Percentiles rank a stretch among this genome's conserved stretches.
phyloP scores from a whole-genome alignment of 2,113 vertebrate species.

The Todiramphus chloris region DNA sequence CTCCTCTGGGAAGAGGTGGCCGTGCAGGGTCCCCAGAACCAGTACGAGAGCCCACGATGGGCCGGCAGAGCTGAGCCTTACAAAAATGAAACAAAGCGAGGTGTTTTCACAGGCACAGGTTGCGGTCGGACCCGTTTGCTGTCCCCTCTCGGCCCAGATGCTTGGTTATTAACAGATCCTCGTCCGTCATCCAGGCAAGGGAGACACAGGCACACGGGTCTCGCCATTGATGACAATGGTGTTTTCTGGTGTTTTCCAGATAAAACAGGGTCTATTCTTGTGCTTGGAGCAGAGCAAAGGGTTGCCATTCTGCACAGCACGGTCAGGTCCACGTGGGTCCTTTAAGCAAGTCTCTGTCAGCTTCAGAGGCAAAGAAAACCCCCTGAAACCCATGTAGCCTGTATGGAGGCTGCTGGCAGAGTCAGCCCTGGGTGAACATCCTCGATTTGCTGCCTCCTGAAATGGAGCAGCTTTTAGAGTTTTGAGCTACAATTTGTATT shows the following conservation, averaged over 20 bases:
- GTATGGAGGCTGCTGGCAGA: neutral
- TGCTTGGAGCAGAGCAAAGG: neutral
- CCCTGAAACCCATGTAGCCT: neutral
- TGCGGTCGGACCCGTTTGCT: accelerated
- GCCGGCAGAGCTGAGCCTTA: neutral
- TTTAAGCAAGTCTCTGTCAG: neutral
- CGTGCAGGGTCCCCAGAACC: accelerated
- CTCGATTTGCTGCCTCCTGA: constrained; percentile 67
- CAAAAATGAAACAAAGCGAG: neutral
- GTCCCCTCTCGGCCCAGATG: neutral
- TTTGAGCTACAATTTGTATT: constrained; percentile 80
- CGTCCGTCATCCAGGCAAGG: accelerated
- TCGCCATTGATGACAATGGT: accelerated
- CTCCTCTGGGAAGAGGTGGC: neutral
- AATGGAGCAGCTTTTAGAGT: constrained; percentile 74
- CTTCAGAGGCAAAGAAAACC: neutral
- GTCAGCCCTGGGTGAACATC: constrained; percentile 10
- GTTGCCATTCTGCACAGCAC: neutral
- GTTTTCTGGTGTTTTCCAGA: neutral
- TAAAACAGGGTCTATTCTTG: accelerated
- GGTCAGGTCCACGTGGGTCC: neutral
- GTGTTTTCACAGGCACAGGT: neutral
- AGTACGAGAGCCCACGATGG: accelerated
- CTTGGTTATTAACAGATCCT: neutral
- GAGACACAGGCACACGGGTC: accelerated